Evolutionary conservation across 2,797 vertebrate species (phyloP), one percentile per base, ranked within the genome.

Genomic region (Chrosomus eos): DNA sequence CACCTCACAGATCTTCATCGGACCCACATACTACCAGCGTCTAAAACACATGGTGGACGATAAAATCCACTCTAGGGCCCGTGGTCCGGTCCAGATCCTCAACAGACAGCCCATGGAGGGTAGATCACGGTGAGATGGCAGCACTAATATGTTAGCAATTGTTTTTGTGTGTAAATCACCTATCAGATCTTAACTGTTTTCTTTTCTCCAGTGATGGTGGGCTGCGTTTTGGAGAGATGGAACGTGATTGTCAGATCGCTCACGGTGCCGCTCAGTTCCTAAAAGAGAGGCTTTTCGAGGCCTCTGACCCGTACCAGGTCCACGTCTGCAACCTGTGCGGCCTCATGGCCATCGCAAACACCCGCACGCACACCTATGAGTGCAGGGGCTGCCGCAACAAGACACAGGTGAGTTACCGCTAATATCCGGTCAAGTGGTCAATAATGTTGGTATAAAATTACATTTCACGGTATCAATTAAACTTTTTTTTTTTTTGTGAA

Each of bases 41-140:
- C 91, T 99, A 85, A 99, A 99, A 91, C 98, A 99, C 88, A 99
- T 99, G 98, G 98, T 99, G 84, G 98, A 99, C 36, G 98, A 99
- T 83, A 99, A 99, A 93, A 99, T 99, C 92, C 98, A 99, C 93
- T 99, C 98, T 0, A 95, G 98, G 85, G 98, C 98, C 64, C 93
- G 98, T 23, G 98, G 98, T 0, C 98, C 98, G 0, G 98, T 99
- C 85, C 98, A 99, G 94, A 99, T 99, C 89, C 97, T 99, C 26
- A 99, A 99, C 89, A 94, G 98, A 55, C 98, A 99, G 91, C 98
- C 98, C 2, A 99, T 99, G 98, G 98, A 99, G 92, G 98, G 98
- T 0, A 92, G 98, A 84, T 99, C 98, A 87, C 97, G 98, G 98
- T 99, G 92, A 96, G 96, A 26, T 8, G 28, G 1, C 21, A 5